These are phyloP conservation scores for Promerops cafer DNA, from an alignment of 2,113 vertebrate genomes.

Conservation along the genomic window DNA sequence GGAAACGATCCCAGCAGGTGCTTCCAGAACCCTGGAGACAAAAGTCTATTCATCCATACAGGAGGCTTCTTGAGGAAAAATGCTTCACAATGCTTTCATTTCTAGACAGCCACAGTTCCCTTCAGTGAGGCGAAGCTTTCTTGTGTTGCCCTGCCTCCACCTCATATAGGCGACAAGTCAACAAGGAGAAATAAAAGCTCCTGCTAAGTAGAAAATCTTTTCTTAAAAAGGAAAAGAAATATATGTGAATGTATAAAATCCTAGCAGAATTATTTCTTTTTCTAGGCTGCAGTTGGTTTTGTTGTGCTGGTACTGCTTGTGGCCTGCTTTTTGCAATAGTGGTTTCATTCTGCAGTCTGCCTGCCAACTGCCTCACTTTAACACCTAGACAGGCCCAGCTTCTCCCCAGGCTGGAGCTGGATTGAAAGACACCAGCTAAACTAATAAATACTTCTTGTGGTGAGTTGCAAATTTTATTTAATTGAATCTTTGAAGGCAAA, in stretches of 20 bases:
- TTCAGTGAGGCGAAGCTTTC: not conserved
- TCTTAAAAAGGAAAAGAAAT: not conserved
- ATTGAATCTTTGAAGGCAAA: slow-evolving; percentile 59
- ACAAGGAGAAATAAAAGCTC: not conserved
- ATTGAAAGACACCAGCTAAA: slow-evolving; percentile 16
- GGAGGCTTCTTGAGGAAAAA: not conserved
- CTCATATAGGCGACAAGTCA: not conserved
- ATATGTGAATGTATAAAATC: not conserved
- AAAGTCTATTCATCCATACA: not conserved
- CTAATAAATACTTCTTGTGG: slow-evolving; percentile 38
- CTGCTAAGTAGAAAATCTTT: not conserved
- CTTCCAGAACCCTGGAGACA: not conserved
- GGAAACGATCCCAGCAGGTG: not conserved
- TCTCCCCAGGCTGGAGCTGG: not conserved
- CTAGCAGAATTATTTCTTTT: not conserved
- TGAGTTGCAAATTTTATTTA: slow-evolving; percentile 54
- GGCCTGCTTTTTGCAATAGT: not conserved
- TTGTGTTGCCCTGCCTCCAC: not conserved
- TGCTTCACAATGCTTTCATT: not conserved
- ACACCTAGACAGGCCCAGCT: not conserved
- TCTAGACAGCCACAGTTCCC: not conserved
- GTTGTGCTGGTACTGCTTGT: not conserved
- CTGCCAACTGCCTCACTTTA: not conserved
- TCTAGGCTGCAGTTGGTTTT: not conserved
- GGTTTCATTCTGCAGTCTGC: not conserved